A percentile compares a stretch with the other conserved stretches of the same genome.
These are phyloP conservation scores for Pipistrellus pygmaeus DNA, from an alignment of 2,797 vertebrate species.

Conservation along the genomic window DNA sequence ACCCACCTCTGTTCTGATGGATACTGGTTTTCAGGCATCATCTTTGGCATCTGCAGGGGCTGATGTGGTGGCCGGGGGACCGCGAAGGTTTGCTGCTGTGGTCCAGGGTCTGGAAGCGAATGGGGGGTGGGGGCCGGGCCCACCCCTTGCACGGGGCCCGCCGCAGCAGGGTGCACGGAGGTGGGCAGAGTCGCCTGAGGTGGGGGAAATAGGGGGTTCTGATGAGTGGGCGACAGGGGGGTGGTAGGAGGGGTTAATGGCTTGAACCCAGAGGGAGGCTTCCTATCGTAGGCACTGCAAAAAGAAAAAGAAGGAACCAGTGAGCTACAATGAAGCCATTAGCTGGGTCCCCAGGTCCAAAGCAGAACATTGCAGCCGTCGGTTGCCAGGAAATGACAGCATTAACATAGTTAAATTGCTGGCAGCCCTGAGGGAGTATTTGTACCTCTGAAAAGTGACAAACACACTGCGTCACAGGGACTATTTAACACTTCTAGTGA, in stretches of 20 bases:
- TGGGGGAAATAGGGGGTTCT: slow-evolving; percentile 83
- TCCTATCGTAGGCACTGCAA: slow-evolving; percentile 97
- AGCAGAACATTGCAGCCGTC: slow-evolving; percentile 56
- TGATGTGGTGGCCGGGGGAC: slow-evolving; percentile 92
- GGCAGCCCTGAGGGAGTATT: slow-evolving; percentile 76
- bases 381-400: slow-evolving; percentile 81
- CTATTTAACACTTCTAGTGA: slow-evolving; percentile 82
- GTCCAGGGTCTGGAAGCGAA: slow-evolving; percentile 85
- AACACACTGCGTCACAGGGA: slow-evolving; percentile 69
- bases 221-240: slow-evolving; percentile 91
- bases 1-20: slow-evolving; percentile 94
- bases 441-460: slow-evolving; percentile 61
- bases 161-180: slow-evolving; percentile 74
- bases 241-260: slow-evolving; percentile 96
- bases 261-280: slow-evolving; percentile 95
- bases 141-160: slow-evolving; percentile 77
- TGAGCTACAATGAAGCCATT: not conserved
- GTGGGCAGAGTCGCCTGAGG: slow-evolving; percentile 79
- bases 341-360: slow-evolving; percentile 55
- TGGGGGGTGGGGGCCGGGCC: slow-evolving; percentile 78
- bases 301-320: slow-evolving; percentile 74
- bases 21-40: slow-evolving; percentile 91
- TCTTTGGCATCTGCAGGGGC: slow-evolving; percentile 92
- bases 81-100: slow-evolving; percentile 90
- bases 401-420: slow-evolving; percentile 65